Evolutionary conservation across 2,888 invertebrate species (phyloP).

Genomic region (Noctua comes): DNA sequence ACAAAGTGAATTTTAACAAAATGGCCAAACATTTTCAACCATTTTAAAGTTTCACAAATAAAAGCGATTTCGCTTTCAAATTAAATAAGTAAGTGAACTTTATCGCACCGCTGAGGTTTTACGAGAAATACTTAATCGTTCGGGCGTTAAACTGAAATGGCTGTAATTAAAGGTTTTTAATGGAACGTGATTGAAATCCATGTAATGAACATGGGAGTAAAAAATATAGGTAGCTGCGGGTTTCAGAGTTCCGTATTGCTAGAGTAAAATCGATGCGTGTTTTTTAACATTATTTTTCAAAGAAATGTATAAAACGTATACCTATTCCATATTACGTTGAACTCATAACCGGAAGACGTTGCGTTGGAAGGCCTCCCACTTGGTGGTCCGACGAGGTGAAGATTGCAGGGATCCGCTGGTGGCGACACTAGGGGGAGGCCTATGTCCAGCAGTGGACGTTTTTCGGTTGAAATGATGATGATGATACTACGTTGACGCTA

Average conservation of each 20-base stretch:
- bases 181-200: slow-evolving; percentile 39
- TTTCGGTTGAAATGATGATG: too few species aligned
- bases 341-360: too few species aligned
- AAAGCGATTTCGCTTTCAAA: background rate
- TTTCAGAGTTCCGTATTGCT: background rate
- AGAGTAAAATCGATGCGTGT: background rate
- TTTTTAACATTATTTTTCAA: background rate
- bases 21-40: background rate
- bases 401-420: too few species aligned
- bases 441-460: too few species aligned
- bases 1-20: background rate
- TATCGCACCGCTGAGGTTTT: slow-evolving; percentile 34
- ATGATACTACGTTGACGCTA: background rate
- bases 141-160: slow-evolving; percentile 28
- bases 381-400: too few species aligned
- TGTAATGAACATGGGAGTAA: slow-evolving; percentile 5
- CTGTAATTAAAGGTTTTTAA: slow-evolving; percentile 40
- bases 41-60: background rate
- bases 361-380: too few species aligned
- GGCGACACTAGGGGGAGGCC: too few species aligned
- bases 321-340: background rate
- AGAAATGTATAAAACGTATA: background rate
- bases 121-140: slow-evolving; percentile 26
- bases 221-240: background rate
- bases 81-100: slow-evolving; percentile 23